A percentile compares a stretch with the other conserved stretches of the same genome.
Conservation (phyloP, 2,797 vertebrate species). For the Cossypha caffra region DNA sequence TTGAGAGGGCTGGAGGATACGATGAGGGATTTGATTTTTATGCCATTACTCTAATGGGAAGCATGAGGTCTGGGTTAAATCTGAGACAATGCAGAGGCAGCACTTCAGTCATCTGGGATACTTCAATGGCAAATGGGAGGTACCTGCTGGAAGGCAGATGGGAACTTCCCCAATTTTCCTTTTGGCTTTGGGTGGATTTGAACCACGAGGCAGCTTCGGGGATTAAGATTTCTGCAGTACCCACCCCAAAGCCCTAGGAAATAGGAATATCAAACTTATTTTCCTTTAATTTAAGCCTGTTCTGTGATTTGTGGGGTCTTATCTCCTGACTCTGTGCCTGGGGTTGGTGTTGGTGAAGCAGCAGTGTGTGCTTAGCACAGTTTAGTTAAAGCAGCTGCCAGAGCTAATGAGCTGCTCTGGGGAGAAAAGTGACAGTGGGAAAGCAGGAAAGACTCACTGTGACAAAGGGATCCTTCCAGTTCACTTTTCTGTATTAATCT, state of each 20-base stretch:
- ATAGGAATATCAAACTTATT: not conserved
- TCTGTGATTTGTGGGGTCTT: slow-evolving; percentile 19
- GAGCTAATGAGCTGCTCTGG: not conserved
- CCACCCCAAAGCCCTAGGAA: not conserved
- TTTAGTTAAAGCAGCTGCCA: slow-evolving; percentile 13
- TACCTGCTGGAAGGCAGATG: not conserved
- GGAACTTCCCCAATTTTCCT: not conserved
- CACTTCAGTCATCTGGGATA: not conserved
- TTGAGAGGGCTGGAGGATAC: not conserved
- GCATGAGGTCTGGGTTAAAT: not conserved
- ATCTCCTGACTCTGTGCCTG: not conserved
- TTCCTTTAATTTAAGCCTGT: not conserved
- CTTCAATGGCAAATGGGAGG: not conserved
- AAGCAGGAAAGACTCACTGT: not conserved
- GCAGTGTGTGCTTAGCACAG: not conserved
- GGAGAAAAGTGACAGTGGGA: not conserved
- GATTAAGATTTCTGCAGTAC: not conserved
- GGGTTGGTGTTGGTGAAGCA: not conserved
- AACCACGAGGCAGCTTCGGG: not conserved
- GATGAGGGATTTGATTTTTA: not conserved
- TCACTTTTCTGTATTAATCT: not conserved
- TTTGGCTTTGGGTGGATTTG: not conserved
- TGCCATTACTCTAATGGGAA: not conserved
- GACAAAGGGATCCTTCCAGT: not conserved
- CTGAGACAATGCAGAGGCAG: slow-evolving; percentile 1